Percentiles rank a stretch among this genome's conserved stretches.
These are phyloP conservation scores for Psephotus haematonotus DNA, from an alignment of 2,113 vertebrate genomes.

Conservation along the genomic window DNA sequence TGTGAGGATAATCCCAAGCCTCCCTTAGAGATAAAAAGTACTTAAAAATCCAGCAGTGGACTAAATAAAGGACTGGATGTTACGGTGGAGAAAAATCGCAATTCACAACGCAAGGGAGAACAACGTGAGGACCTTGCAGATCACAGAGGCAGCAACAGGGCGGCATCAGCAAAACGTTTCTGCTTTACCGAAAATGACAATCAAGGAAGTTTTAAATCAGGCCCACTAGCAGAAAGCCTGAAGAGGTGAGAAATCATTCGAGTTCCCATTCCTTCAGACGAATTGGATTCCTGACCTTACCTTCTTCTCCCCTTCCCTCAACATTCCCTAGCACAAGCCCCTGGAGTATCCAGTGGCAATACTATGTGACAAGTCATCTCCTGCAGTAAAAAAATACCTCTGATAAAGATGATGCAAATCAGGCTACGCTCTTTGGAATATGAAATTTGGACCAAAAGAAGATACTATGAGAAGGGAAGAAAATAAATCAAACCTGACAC, in stretches of 20 bases:
- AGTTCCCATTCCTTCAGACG: not conserved
- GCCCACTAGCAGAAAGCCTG: not conserved
- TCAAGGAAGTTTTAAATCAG: not conserved
- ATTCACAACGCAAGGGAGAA: not conserved
- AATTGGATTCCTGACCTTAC: constrained; percentile 1
- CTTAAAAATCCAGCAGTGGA: not conserved
- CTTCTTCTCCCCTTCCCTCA: not conserved
- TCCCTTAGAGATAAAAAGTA: not conserved
- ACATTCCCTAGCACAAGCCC: constrained; percentile 30
- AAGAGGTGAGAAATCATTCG: not conserved
- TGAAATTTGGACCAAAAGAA: not conserved
- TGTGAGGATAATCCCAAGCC: not conserved
- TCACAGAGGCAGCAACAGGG: not conserved
- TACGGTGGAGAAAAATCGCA: not conserved
- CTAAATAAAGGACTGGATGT: not conserved
- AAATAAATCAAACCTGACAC: constrained; percentile 19
- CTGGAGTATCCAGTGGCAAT: constrained; percentile 52
- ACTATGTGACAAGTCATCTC: constrained; percentile 50
- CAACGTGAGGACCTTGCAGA: accelerated
- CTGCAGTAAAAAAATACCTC: not conserved
- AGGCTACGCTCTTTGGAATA: not conserved
- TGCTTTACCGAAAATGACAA: not conserved
- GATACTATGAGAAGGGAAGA: not conserved
- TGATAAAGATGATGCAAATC: not conserved
- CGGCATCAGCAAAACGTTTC: not conserved